Conservation (phyloP, 2,113 vertebrate species). For the Varanus salvator region DNA sequence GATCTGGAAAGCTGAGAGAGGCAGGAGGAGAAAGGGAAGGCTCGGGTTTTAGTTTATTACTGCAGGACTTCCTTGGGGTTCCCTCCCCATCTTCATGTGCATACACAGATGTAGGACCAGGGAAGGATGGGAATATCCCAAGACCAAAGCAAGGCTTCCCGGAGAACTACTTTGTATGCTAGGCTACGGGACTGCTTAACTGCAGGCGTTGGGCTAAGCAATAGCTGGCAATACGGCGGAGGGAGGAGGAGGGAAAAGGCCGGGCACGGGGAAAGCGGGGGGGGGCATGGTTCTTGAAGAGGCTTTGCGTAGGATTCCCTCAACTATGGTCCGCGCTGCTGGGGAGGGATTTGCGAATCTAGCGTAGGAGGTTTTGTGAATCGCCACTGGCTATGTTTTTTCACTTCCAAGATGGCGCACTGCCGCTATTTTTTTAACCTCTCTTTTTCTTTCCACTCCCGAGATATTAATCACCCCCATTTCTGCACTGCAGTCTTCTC, state of each 20-base stretch:
- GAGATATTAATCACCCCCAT: conserved; percentile 56
- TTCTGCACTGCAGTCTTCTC: conserved; percentile 49
- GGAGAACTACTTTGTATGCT: neutral
- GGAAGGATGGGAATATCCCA: neutral
- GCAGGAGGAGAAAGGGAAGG: neutral
- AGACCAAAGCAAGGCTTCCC: neutral
- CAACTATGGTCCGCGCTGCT: conserved; percentile 47
- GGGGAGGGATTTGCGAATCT: conserved; percentile 55
- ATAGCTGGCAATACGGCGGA: conserved; percentile 25
- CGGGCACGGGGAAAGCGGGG: neutral
- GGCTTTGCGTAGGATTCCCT: conserved; percentile 56
- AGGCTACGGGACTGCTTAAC: neutral
- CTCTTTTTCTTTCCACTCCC: conserved; percentile 26
- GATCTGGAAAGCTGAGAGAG: too few relatives aligned
- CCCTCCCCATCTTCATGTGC: neutral
- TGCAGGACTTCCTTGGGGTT: neutral
- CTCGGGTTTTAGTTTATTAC: neutral
- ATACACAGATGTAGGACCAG: too few relatives aligned
- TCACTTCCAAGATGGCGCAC: conserved; percentile 88
- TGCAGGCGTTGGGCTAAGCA: conserved; percentile 14
- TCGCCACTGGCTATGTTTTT: conserved; percentile 76
- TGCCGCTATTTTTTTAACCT: conserved; percentile 70
- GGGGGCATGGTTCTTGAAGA: conserved; percentile 38
- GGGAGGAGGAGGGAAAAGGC: conserved; percentile 40
- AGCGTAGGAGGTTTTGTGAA: conserved; percentile 78